Conservation (phyloP, 2,113 vertebrate genomes). For the Petrocephalus microphthalmus region DNA sequence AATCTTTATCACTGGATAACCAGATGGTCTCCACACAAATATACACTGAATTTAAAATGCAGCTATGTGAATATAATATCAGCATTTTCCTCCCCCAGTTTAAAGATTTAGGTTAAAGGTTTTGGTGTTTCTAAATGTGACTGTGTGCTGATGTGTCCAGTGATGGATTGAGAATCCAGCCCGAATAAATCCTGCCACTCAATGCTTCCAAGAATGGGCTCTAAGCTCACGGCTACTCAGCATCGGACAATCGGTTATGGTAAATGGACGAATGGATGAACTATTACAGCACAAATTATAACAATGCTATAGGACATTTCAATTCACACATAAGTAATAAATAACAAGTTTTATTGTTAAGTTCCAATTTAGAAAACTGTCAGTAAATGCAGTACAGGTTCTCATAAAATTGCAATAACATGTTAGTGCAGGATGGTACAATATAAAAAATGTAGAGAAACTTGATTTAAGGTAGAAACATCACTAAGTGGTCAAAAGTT, state of each 20-base stretch:
- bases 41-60: neutral
- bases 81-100: neutral
- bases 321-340: neutral
- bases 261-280: neutral
- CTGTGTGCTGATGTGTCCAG: neutral
- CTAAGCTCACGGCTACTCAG: neutral
- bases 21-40: neutral
- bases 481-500: neutral
- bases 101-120: neutral
- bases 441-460: neutral
- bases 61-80: neutral
- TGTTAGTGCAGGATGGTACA: neutral
- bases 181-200: neutral
- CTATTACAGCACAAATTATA: neutral
- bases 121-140: neutral
- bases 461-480: neutral
- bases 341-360: neutral
- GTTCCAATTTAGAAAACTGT: neutral
- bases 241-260: neutral
- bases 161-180: neutral
- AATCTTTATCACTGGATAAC: neutral
- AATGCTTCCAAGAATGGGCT: neutral
- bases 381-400: neutral
- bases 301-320: neutral
- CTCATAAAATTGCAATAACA: neutral